Conservation (phyloP, 2,888 invertebrate species). For the Melipona bicolor region DNA sequence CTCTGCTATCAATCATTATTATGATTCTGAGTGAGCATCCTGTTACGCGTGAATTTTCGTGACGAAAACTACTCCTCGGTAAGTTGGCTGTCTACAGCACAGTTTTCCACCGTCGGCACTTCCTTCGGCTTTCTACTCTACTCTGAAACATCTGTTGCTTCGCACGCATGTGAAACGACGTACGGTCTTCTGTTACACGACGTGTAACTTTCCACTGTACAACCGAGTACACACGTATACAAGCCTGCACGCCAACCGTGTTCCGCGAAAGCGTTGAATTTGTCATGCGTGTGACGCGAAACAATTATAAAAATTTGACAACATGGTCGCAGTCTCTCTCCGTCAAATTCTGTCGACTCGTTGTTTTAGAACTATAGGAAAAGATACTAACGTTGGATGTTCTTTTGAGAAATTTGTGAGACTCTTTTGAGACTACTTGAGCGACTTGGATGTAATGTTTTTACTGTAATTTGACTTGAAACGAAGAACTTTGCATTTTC, state of each 20-base stretch:
- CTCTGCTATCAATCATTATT: not conserved
- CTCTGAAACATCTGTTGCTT: slow-evolving; percentile 6
- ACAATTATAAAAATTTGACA: not conserved
- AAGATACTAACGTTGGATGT: no score
- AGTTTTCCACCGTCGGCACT: not conserved
- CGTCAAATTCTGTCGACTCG: no score
- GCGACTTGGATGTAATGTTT: not conserved
- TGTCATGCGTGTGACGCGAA: not conserved
- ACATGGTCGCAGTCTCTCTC: no score
- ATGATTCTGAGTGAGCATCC: not conserved
- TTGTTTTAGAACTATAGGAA: no score
- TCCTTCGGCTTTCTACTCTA: not conserved
- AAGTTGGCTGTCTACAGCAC: not conserved
- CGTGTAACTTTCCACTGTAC: not conserved
- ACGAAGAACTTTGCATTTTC: not conserved
- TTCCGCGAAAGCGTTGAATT: not conserved
- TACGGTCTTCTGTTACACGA: not conserved
- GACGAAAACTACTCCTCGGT: not conserved
- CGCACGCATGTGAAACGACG: not conserved
- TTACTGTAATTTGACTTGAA: not conserved
- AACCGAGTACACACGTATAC: not conserved
- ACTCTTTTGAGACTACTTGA: no score
- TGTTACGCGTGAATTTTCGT: not conserved
- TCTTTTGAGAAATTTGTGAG: no score
- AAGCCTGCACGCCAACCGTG: not conserved